These are phyloP conservation scores for Diplodus puntazzo DNA, from an alignment of 2,797 vertebrate genomes.

Conservation along the genomic window DNA sequence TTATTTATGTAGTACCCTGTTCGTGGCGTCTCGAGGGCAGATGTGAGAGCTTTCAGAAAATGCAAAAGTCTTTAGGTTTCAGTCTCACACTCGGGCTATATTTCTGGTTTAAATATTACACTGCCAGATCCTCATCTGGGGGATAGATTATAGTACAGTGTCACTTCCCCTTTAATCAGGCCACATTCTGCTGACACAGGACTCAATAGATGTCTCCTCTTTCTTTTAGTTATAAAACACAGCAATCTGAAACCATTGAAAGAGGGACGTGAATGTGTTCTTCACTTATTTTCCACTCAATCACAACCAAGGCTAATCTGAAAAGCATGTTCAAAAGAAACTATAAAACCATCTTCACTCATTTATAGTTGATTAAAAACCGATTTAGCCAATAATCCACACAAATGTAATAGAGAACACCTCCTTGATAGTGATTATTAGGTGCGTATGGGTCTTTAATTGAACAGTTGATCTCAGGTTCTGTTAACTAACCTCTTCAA, in stretches of 20 bases:
- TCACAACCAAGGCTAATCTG: constrained; percentile 45
- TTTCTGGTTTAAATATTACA: constrained; percentile 45
- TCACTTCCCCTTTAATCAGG: constrained; percentile 56
- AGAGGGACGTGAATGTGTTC: constrained; percentile 16
- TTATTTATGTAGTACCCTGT: constrained; percentile 65
- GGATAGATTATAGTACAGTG: constrained; percentile 49
- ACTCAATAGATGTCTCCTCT: constrained; percentile 39
- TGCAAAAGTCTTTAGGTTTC: constrained; percentile 27
- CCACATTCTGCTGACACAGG: constrained; percentile 54
- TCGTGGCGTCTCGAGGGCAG: constrained; percentile 49
- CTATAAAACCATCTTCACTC: constrained; percentile 25
- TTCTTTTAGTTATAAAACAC: constrained; percentile 47
- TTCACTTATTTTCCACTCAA: constrained; percentile 36
- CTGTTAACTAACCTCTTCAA: constrained; percentile 20
- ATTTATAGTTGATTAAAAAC: constrained; percentile 31
- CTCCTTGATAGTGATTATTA: constrained; percentile 25
- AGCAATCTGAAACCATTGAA: constrained; percentile 28
- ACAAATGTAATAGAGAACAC: constrained; percentile 17
- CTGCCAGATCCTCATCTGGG: constrained; percentile 59
- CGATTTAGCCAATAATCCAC: constrained; percentile 17
- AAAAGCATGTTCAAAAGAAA: constrained; percentile 41
- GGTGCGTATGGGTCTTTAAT: constrained; percentile 22
- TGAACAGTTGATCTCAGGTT: constrained; percentile 31
- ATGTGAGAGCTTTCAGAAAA: constrained; percentile 56
- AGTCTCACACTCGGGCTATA: not conserved